Base-by-base conservation (phyloP, 2,113 vertebrate genomes). In the Stigmatopora argus region DNA sequence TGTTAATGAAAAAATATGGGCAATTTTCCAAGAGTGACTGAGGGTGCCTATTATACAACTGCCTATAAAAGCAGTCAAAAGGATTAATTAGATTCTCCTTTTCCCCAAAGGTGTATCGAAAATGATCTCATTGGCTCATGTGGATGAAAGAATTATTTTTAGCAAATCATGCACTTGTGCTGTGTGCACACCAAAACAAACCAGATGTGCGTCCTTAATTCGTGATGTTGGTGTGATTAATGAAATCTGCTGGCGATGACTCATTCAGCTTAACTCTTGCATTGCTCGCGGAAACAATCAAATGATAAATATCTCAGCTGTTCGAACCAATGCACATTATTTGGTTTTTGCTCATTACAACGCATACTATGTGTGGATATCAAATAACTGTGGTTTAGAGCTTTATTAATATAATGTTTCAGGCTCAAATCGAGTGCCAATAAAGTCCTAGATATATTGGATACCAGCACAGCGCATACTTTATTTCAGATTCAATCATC, bases 141-240 rank as follows among this genome's bases (percentile, higher is more conserved):
- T 46, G 21, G 13, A 21, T 41, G 55, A 26, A 46, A 21, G 73
- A 46, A 21, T 60, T 19, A 52, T 58, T 74, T 62, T 77, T 73
- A 71, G 58, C 56, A 69, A 64, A 71, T 69, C 61, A 45, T 51
- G 63, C 71, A 62, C 66, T 75, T 80, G 69, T 74, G 73, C 60
- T 49, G 59, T 72, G 67, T 38, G 47, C 72, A 55, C 63, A 73
- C 62, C 4, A 53, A 67, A 66, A 80, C 63, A 81, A 87, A 83
- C 82, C 74, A 81, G 77, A 86, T 85, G 77, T 79, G 83, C 83
- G 82, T 85, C 78, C 91, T 93, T 88, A 92, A 87, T 91, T 88
- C 76, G 85, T 81, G 89, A 91, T 88, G 87, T 91, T 84, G 88
- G 87, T 89, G 90, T 92, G 89, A 90, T 91, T 92, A 83, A 70